Conservation (phyloP, 1,140 invertebrate species). For the Heterodera carotae region DNA sequence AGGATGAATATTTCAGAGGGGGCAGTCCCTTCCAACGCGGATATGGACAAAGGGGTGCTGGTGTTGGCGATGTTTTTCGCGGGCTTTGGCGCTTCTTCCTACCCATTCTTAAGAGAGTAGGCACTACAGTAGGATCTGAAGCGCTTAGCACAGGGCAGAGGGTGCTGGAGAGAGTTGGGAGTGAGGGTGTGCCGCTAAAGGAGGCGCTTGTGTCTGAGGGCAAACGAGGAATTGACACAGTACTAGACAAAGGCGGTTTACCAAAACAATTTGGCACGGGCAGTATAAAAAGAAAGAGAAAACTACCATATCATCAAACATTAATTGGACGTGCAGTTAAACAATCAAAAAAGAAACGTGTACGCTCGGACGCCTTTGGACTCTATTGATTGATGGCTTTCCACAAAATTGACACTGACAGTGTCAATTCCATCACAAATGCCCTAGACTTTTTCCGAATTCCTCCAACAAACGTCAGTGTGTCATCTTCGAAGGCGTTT, state of each 20-base stretch:
- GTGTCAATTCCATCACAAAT: constrained; percentile 2
- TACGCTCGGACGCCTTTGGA: neutral
- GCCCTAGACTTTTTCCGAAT: constrained; percentile 1
- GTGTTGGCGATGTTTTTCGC: too few relatives aligned
- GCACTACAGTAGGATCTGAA: too few relatives aligned
- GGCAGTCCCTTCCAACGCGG: neutral
- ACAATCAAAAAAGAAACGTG: neutral
- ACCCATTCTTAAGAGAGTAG: too few relatives aligned
- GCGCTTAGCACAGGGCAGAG: too few relatives aligned
- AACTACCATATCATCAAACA: neutral
- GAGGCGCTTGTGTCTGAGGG: neutral
- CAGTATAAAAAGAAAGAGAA: neutral
- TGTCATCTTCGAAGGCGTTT: constrained; percentile 16
- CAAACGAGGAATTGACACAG: constrained; percentile 2
- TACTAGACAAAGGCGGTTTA: neutral
- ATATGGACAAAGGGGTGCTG: neutral
- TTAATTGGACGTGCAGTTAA: constrained; percentile 4
- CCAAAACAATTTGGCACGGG: constrained; percentile 9
- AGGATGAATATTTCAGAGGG: neutral
- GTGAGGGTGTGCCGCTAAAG: too few relatives aligned
- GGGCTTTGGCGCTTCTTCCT: too few relatives aligned
- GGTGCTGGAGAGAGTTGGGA: too few relatives aligned
- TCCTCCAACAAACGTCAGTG: constrained; percentile 7
- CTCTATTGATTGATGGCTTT: constrained; percentile 9
- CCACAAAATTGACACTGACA: too few relatives aligned